Conservation (phyloP, 2,797 vertebrate genomes). For the Onychomys torridus region DNA sequence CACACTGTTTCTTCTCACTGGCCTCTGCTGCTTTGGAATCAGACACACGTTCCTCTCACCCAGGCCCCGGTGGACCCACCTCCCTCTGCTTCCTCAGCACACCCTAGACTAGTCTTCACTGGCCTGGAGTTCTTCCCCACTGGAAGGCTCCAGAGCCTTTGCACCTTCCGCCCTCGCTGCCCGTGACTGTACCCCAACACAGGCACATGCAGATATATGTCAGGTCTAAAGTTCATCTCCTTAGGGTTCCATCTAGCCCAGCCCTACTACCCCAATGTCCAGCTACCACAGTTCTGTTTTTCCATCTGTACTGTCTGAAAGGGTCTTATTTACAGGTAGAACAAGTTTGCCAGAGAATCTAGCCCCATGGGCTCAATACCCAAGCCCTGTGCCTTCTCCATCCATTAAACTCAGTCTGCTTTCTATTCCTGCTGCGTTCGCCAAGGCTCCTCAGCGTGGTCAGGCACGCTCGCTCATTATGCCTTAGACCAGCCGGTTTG, state of each 20-base stretch:
- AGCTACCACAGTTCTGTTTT: not conserved
- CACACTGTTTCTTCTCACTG: not conserved
- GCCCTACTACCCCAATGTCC: not conserved
- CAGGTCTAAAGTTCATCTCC: not conserved
- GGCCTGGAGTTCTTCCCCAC: not conserved
- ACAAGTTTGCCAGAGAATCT: not conserved
- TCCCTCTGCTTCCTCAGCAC: not conserved
- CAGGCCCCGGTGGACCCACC: no score
- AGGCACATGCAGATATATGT: not conserved
- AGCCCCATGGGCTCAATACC: not conserved
- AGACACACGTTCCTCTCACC: not conserved
- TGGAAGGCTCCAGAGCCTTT: constrained; percentile 3
- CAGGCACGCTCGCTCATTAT: not conserved
- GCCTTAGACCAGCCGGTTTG: not conserved
- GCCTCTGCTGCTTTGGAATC: not conserved
- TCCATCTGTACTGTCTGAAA: not conserved
- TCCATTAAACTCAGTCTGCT: accelerated
- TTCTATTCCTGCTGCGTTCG: not conserved
- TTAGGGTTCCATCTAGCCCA: not conserved
- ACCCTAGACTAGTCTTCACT: accelerated
- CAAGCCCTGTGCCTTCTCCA: not conserved
- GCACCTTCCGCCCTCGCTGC: not conserved
- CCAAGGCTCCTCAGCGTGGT: not conserved
- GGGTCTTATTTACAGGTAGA: accelerated
- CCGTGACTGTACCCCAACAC: not conserved